These are phyloP conservation scores for Otolemur garnettii DNA, from an alignment of 2,113 vertebrate genomes.

Conservation along the genomic window DNA sequence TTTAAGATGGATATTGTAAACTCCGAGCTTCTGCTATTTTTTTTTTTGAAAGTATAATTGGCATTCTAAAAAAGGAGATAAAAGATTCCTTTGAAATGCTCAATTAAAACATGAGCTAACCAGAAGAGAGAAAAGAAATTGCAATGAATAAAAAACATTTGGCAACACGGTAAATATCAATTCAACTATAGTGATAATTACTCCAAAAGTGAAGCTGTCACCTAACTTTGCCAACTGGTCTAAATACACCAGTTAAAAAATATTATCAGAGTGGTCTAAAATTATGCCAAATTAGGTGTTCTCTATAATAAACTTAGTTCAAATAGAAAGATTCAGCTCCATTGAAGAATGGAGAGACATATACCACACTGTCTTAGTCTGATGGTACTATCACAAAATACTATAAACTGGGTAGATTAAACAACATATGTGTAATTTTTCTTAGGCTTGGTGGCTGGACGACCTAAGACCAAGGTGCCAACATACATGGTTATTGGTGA, in stretches of 20 bases:
- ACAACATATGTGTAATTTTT: neutral
- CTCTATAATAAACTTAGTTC: neutral
- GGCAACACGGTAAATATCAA: neutral
- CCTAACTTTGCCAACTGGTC: too few species aligned
- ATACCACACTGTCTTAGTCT: rapidly evolving
- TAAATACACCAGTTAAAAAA: neutral
- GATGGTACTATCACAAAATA: neutral
- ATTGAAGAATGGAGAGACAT: neutral
- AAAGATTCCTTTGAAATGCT: neutral
- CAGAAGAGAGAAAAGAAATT: neutral
- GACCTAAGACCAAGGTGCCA: neutral
- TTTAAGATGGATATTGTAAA: neutral
- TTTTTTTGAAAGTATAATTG: neutral
- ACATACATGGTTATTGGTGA: neutral
- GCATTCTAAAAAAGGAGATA: neutral
- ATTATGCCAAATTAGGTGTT: neutral
- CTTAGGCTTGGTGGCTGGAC: rapidly evolving
- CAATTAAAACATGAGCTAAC: neutral
- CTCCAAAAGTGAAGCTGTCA: neutral
- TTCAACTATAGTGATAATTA: neutral
- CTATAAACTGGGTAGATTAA: neutral
- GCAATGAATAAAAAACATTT: neutral
- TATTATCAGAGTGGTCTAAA: neutral
- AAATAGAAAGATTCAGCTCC: neutral
- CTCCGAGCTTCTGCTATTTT: neutral